Evolutionary conservation across 2,797 vertebrate species (phyloP), one percentile per base, ranked within the genome.

Genomic region (Galaxias olidus): DNA sequence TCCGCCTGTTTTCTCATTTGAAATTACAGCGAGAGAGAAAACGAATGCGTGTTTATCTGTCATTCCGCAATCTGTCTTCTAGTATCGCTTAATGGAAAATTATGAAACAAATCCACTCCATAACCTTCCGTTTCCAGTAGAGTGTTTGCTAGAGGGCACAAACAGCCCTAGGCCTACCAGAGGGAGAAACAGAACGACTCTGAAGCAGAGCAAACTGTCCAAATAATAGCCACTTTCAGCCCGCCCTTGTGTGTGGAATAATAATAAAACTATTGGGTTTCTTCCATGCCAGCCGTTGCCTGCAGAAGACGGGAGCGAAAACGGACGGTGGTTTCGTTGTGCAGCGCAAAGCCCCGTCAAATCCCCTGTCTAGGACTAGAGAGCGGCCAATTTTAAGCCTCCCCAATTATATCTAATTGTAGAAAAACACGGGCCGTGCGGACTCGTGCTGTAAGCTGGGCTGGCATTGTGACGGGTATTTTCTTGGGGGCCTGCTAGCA

Each of bases 361-460:
- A 88, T 84, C 73, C 77, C 77, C 79, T 64, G 66, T 14, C 41
- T 65, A 60, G n/a, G 55, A 59, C 51, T 18, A 19, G 4, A 84
- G 83, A 65, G 64, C 60, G 69, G 55, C 87, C 85, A 81, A 89
- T 89, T 91, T 89, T 84, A 81, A 90, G 86, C 74, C 50, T 77
- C 75, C 72, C 66, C 78, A 91, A 90, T 91, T 91, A 90, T 85
- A 81, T 87, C 86, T 88, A 90, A 93, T 91, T 85, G 85, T 75
- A 84, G 80, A 83, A 84, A 85, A 85, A 81, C 72, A 81, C 41
- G 15, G 74, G 75, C 72, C 73, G 67, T 77, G 76, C 68, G 76
- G 76, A 71, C 78, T 20, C 60, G 64, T 61, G 68, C 72, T 75
- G 64, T 67, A 74, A 77, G 73, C 80, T 65, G 74, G 87, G 73